Evolutionary conservation across 2,888 invertebrate species (phyloP).

Genomic region (Deroplatys truncata): DNA sequence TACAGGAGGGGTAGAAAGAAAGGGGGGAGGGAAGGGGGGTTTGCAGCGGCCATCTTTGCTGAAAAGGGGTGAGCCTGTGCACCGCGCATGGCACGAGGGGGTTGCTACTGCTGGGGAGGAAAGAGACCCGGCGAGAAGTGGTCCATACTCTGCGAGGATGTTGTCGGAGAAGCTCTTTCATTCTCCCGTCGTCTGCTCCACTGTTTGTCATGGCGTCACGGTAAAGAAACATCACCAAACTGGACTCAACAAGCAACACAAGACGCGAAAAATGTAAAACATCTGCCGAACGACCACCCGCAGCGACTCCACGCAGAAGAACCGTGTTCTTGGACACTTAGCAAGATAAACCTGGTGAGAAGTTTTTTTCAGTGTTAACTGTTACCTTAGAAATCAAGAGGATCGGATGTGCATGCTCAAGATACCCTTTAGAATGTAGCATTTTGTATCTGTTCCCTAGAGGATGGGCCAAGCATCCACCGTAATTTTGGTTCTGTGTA

Average conservation of each 20-base stretch:
- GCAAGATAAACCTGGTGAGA: neutral
- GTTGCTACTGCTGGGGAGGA: neutral
- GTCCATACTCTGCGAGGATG: neutral
- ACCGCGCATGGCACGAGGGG: neutral
- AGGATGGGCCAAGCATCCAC: neutral
- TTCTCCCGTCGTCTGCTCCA: neutral
- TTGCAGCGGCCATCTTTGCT: constrained; percentile 11
- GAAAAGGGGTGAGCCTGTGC: constrained; percentile 7
- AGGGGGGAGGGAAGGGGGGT: neutral
- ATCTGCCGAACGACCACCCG: too few relatives aligned
- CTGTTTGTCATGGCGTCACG: neutral
- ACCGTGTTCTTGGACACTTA: neutral
- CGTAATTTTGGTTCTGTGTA: neutral
- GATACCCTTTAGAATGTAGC: neutral
- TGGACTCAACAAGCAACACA: neutral
- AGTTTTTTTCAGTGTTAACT: neutral
- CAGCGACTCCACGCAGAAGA: neutral
- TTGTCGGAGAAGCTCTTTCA: neutral
- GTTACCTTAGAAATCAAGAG: neutral
- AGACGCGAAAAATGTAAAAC: neutral
- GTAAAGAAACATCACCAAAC: neutral
- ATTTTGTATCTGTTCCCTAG: neutral
- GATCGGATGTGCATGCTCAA: neutral
- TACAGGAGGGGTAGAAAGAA: neutral
- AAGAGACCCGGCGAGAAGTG: neutral